phyloP scores from a whole-genome alignment of 2,888 invertebrate species.

The Idaea biselata region DNA sequence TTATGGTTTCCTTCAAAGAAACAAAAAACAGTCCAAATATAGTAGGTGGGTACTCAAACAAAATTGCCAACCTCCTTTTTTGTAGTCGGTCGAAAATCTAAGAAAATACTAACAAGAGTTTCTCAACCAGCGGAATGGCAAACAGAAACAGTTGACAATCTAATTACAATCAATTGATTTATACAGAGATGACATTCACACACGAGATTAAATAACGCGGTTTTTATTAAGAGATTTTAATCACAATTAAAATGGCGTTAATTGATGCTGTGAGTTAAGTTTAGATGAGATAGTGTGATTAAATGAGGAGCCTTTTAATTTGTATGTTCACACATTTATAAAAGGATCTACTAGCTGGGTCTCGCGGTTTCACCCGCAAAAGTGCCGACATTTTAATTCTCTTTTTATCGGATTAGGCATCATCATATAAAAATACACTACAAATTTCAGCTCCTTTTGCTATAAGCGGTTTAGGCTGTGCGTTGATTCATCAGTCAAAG shows the following conservation, averaged over 20 bases:
- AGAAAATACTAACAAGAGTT: not conserved
- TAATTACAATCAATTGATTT: not conserved
- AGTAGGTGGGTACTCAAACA: too few relatives aligned
- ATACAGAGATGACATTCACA: not conserved
- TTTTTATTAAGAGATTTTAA: not conserved
- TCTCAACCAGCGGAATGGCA: not conserved
- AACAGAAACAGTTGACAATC: not conserved
- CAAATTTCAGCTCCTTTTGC: too few relatives aligned
- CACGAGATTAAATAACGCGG: not conserved
- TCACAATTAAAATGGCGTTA: not conserved
- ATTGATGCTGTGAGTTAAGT: not conserved
- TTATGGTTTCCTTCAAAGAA: too few relatives aligned
- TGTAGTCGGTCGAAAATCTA: not conserved
- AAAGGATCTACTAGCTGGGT: not conserved
- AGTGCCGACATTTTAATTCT: too few relatives aligned
- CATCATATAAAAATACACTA: too few relatives aligned
- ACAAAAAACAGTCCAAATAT: too few relatives aligned
- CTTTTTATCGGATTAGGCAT: too few relatives aligned
- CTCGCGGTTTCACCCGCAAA: too few relatives aligned
- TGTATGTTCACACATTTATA: not conserved
- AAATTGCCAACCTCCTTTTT: too few relatives aligned
- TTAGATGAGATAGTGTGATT: not conserved
- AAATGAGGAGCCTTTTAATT: not conserved
- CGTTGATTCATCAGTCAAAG: too few relatives aligned
- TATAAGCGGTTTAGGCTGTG: too few relatives aligned